These are phyloP conservation scores for Panulirus ornatus DNA, from an alignment of 1,140 invertebrate species.

Conservation along the genomic window DNA sequence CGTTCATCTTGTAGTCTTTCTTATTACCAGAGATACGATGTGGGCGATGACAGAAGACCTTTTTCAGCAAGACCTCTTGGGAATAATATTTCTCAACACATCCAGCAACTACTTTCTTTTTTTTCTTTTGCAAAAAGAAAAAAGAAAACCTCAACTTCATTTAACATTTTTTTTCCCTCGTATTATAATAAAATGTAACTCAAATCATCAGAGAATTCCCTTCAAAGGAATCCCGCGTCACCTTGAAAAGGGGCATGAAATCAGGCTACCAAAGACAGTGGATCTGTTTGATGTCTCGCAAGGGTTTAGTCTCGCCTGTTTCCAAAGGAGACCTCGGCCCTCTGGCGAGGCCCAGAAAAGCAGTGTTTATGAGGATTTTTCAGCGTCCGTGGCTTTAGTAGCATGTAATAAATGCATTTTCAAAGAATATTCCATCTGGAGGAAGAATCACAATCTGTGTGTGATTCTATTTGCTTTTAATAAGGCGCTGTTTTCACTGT, in stretches of 20 bases:
- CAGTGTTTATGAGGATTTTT: neutral
- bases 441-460: neutral
- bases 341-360: neutral
- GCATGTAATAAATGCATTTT: neutral
- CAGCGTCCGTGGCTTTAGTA: neutral
- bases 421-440: neutral
- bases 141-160: neutral
- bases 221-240: neutral
- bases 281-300: neutral
- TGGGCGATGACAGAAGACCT: neutral
- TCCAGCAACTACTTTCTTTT: neutral
- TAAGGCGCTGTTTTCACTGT: neutral
- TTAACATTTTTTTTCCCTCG: neutral
- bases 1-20: neutral
- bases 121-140: neutral
- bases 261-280: neutral
- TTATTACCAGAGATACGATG: neutral
- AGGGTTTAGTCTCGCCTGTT: neutral
- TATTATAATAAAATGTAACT: neutral
- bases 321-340: neutral
- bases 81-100: no score
- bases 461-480: neutral
- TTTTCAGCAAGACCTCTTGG: neutral
- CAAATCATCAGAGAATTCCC: neutral
- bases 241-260: neutral